Percentiles rank a stretch among this genome's conserved stretches.
Conservation (phyloP, 2,888 invertebrate species). For the Argyresthia albistria region DNA sequence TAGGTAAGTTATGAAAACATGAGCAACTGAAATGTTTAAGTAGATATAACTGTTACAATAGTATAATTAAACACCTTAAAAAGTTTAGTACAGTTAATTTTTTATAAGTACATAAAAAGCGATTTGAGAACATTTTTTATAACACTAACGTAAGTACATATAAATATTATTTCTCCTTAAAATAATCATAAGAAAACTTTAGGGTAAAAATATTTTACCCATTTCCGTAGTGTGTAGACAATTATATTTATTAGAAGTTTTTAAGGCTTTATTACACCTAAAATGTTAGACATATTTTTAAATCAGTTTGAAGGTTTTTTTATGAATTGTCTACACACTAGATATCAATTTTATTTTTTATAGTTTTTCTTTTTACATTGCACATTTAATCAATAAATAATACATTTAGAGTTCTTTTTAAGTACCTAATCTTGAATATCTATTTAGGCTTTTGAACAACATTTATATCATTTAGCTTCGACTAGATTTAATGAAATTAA, state of each 20-base stretch:
- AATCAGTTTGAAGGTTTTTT: too few relatives aligned
- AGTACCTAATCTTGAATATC: not conserved
- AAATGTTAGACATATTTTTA: too few relatives aligned
- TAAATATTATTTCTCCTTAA: constrained; percentile 48
- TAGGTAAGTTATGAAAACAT: too few relatives aligned
- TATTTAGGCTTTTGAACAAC: constrained; percentile 1
- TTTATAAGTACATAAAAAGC: constrained; percentile 53
- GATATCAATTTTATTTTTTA: not conserved
- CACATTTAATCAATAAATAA: not conserved
- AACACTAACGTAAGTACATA: constrained; percentile 35
- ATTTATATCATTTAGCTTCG: constrained; percentile 7
- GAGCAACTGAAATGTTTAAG: too few relatives aligned
- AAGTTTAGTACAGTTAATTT: too few relatives aligned
- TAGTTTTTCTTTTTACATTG: not conserved
- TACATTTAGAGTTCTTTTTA: constrained; percentile 10
- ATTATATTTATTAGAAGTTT: not conserved
- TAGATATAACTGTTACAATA: too few relatives aligned
- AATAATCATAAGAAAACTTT: constrained; percentile 68
- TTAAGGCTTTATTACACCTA: too few relatives aligned
- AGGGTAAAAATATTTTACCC: constrained; percentile 13
- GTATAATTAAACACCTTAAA: too few relatives aligned
- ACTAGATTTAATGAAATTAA: not conserved
- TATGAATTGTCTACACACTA: not conserved
- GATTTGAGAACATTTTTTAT: constrained; percentile 49
- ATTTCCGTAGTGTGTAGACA: not conserved